A percentile compares a stretch with the other conserved stretches of the same genome.
Conservation (phyloP, 2,113 vertebrate genomes). For the Cephalopterus ornatus region DNA sequence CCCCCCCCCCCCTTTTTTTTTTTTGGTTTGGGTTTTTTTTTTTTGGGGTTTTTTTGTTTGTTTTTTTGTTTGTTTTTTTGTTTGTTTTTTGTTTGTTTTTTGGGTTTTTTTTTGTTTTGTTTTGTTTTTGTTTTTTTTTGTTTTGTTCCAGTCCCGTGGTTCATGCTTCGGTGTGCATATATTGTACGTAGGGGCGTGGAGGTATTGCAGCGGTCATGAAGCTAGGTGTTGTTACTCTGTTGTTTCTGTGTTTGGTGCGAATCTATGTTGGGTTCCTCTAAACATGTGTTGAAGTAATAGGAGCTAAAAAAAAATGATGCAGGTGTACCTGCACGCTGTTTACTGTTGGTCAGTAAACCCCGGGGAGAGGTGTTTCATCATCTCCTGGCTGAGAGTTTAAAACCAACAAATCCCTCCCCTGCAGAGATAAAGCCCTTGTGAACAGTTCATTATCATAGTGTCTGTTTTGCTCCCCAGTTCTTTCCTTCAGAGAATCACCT, state of each 20-base stretch:
- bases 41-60: neutral
- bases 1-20: neutral
- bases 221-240: neutral
- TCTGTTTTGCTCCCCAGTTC: conserved; percentile 1
- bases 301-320: neutral
- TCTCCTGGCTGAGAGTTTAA: conserved; percentile 12
- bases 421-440: conserved; percentile 8
- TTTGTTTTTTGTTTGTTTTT: neutral
- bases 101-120: neutral
- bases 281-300: neutral
- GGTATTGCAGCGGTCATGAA: neutral
- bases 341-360: neutral
- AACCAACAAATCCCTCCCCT: conserved; percentile 22
- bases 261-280: neutral
- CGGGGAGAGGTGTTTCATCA: conserved; percentile 22
- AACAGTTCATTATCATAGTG: conserved; percentile 24
- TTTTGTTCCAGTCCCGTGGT: neutral
- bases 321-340: rapidly evolving
- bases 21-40: neutral
- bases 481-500: neutral
- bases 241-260: neutral
- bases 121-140: neutral
- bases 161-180: neutral
- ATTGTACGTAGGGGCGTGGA: neutral
- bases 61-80: too few species aligned